These are phyloP conservation scores for Lepidotrigona ventralis DNA, from an alignment of 1,140 invertebrate genomes.

Conservation along the genomic window DNA sequence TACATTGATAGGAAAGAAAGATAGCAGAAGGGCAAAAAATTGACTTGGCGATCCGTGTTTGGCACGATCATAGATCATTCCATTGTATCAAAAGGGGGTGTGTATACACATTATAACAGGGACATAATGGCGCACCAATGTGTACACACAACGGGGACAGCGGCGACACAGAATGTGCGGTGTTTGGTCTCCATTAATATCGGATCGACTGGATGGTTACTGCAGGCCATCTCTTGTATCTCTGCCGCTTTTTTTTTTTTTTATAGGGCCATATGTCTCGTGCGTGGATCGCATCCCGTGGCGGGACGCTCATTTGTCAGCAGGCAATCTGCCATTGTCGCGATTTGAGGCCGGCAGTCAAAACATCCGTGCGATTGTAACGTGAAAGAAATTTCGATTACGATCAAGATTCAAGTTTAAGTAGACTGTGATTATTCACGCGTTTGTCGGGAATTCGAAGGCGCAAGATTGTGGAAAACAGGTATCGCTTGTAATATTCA, in stretches of 20 bases:
- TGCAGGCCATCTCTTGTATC: constrained; percentile 61
- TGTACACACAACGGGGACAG: constrained; percentile 70
- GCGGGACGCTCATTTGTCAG: constrained; percentile 74
- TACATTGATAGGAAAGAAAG: background rate
- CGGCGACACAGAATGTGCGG: constrained; percentile 70
- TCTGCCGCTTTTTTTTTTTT: constrained; percentile 69
- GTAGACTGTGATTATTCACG: background rate
- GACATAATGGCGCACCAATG: constrained; percentile 64
- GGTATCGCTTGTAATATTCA: background rate
- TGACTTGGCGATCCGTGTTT: constrained; percentile 42
- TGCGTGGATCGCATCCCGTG: constrained; percentile 56
- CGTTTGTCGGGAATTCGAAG: background rate
- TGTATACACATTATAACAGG: constrained; percentile 72
- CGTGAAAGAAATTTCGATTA: background rate
- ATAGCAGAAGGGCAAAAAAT: constrained; percentile 26
- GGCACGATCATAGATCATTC: constrained; percentile 69
- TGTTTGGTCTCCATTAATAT: constrained; percentile 79
- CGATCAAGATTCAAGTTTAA: too few relatives aligned
- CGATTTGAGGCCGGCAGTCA: constrained; percentile 71
- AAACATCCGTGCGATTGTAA: constrained; percentile 63
- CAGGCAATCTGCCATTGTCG: constrained; percentile 71
- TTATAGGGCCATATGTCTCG: constrained; percentile 76
- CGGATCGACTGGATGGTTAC: constrained; percentile 72
- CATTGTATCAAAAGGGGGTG: constrained; percentile 69
- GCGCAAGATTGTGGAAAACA: background rate